Evolutionary conservation across 2,888 invertebrate genomes (phyloP), one percentile per base, ranked within the genome.

Genomic region (Coleophora flavipennella): DNA sequence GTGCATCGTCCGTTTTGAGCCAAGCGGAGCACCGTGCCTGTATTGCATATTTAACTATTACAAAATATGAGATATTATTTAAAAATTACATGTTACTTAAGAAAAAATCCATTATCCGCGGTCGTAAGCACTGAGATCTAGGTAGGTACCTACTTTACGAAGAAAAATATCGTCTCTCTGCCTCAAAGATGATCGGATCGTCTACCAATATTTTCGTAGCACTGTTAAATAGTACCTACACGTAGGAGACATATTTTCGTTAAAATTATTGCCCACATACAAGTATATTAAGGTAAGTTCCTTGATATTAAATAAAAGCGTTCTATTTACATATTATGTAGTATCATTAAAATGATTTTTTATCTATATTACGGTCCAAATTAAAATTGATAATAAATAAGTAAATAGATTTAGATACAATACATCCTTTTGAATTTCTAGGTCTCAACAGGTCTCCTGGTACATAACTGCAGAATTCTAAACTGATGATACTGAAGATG

Each of bases 221-320:
- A 20, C 20, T 20, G 20, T 6, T 20, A 6, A 4, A 6, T 20
- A 20, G 20, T 20, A 20, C 20, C 20, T 20, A 20, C 20, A 62
- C 62, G 60, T 63, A 81, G 84, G 84, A 84, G 84, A 84, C 84
- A 84, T 84, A 84, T 83, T 83, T 83, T 83, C 65, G 55, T 54
- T 61, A 69, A 71, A 63, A 60, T 67, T 61, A 80, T 83, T 83
- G 84, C 84, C 83, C 84, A 83, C 83, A 79, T 72, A 67, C 59
- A 58, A 60, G 53, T 53, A 57, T 52, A 43, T 45, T 53, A 46
- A 46, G 20, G 20, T 20, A 20, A 20, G 50, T 46, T 50, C 51
- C 52, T 37, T 48, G 47, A 54, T 48, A 38, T 46, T 51, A 51
- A 43, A 48, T 42, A 42, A 49, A 38, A 42, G 36, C 41, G 44